A percentile compares a stretch with the other conserved stretches of the same genome.
phyloP scores from a whole-genome alignment of 2,797 vertebrate genomes.

The Gastrophryne carolinensis region DNA sequence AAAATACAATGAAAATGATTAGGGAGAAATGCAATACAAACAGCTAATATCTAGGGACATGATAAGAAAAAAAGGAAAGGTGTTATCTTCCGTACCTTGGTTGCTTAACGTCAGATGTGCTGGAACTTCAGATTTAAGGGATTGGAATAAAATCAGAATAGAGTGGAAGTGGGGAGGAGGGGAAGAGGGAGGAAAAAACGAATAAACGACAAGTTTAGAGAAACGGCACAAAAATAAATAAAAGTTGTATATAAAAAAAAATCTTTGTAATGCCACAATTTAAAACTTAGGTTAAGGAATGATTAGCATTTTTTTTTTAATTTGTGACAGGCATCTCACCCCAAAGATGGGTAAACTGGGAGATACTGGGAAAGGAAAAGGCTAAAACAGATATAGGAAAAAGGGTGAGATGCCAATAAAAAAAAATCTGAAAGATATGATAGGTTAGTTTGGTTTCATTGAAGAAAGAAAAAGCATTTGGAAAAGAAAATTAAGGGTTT shows the following conservation, averaged over 20 bases:
- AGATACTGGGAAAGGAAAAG: constrained; percentile 56
- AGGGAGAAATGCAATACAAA: constrained; percentile 30
- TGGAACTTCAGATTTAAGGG: constrained; percentile 79
- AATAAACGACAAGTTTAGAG: constrained; percentile 65
- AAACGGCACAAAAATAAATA: constrained; percentile 69
- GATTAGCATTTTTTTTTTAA: constrained; percentile 59
- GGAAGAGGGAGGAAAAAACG: constrained; percentile 80
- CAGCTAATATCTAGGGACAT: constrained; percentile 37
- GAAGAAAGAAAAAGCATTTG: constrained; percentile 53
- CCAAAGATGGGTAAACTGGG: constrained; percentile 43
- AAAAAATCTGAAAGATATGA: constrained; percentile 47
- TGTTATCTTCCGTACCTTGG: constrained; percentile 91
- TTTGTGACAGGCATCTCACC: constrained; percentile 72
- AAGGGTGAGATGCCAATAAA: constrained; percentile 50
- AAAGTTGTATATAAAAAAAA: constrained; percentile 59
- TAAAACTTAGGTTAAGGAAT: constrained; percentile 59
- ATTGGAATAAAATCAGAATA: constrained; percentile 62
- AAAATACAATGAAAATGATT: constrained; percentile 17
- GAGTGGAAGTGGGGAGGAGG: constrained; percentile 57
- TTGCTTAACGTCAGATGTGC: constrained; percentile 97
- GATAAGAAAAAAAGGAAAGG: constrained; percentile 68
- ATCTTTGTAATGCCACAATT: constrained; percentile 67
- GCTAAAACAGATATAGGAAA: constrained; percentile 52
- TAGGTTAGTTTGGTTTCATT: constrained; percentile 50
- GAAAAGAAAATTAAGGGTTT: neutral